Evolutionary conservation across 2,888 invertebrate species (phyloP).

Genomic region (Spodoptera exigua): DNA sequence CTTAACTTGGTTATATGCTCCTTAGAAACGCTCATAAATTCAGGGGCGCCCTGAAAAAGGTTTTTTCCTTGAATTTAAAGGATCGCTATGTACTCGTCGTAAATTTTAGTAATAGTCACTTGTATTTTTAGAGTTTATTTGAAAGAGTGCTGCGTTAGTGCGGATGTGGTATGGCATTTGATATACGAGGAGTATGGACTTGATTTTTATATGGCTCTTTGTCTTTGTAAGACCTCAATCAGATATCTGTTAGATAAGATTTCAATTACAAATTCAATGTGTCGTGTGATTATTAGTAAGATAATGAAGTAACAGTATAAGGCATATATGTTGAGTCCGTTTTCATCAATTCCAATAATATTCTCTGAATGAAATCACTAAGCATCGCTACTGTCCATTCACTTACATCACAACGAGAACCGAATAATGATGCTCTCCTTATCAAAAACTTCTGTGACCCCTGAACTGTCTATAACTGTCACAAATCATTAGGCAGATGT

Average conservation of each 20-base stretch:
- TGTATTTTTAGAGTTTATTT: slow-evolving; percentile 56
- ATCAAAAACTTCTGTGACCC: slow-evolving; percentile 20
- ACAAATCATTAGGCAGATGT: slow-evolving; percentile 55
- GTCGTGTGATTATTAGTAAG: too few relatives aligned
- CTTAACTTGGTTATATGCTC: slow-evolving; percentile 70
- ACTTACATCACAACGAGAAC: slow-evolving; percentile 9
- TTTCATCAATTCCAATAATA: too few relatives aligned
- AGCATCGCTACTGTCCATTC: neutral
- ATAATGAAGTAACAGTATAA: too few relatives aligned
- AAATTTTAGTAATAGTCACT: slow-evolving; percentile 69
- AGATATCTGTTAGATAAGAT: too few relatives aligned
- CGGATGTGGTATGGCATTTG: slow-evolving; percentile 15
- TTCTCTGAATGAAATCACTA: too few relatives aligned
- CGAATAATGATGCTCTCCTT: neutral
- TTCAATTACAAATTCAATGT: too few relatives aligned
- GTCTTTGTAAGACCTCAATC: too few relatives aligned
- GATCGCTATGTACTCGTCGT: slow-evolving; percentile 69
- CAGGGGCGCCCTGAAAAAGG: slow-evolving; percentile 65
- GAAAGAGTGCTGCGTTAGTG: slow-evolving; percentile 36
- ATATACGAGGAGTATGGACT: slow-evolving; percentile 8
- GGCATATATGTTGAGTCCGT: too few relatives aligned
- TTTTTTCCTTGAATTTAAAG: slow-evolving; percentile 73
- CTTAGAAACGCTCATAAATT: slow-evolving; percentile 57
- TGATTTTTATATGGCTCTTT: neutral
- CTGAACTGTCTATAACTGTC: slow-evolving; percentile 46